phyloP scores from a whole-genome alignment of 2,797 vertebrate species.

The Gephyroberyx darwinii region DNA sequence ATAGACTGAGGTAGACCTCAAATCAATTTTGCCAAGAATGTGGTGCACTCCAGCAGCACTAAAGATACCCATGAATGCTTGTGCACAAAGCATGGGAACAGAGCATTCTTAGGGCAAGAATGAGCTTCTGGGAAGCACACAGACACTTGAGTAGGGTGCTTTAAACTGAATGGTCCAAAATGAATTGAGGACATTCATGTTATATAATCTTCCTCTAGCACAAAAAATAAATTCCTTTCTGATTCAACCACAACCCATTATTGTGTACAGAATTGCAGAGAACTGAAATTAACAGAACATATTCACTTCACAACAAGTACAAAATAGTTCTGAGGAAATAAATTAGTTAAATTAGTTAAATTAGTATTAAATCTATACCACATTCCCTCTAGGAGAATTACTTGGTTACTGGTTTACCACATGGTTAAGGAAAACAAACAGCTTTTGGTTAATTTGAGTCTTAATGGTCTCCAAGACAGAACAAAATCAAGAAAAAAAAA shows the following conservation, averaged over 20 bases:
- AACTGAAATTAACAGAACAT: not conserved
- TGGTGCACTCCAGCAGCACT: slow-evolving; percentile 12
- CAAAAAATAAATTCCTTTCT: not conserved
- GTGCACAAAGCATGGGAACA: slow-evolving; percentile 58
- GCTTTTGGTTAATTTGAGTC: not conserved
- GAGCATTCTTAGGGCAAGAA: slow-evolving; percentile 11
- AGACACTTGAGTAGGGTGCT: not conserved
- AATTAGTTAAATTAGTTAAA: too few species aligned
- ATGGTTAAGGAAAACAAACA: not conserved
- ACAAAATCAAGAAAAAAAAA: slow-evolving; percentile 7
- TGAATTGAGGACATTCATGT: not conserved
- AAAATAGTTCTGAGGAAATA: not conserved
- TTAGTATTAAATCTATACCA: not conserved
- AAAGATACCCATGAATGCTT: slow-evolving; percentile 41
- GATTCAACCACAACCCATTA: slow-evolving; percentile 3
- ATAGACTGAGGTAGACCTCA: slow-evolving; percentile 9
- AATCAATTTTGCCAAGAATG: slow-evolving; percentile 48
- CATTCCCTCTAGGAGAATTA: not conserved
- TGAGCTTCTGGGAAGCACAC: slow-evolving; percentile 14
- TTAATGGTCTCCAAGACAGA: not conserved
- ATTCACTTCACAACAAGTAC: slow-evolving; percentile 5
- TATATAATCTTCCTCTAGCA: not conserved
- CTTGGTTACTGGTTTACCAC: not conserved
- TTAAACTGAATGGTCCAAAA: slow-evolving; percentile 2
- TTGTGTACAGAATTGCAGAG: not conserved